Evolutionary conservation across 64 coral and sea anemone genomes (phyloP).

Genomic region (Porites lutea): DNA sequence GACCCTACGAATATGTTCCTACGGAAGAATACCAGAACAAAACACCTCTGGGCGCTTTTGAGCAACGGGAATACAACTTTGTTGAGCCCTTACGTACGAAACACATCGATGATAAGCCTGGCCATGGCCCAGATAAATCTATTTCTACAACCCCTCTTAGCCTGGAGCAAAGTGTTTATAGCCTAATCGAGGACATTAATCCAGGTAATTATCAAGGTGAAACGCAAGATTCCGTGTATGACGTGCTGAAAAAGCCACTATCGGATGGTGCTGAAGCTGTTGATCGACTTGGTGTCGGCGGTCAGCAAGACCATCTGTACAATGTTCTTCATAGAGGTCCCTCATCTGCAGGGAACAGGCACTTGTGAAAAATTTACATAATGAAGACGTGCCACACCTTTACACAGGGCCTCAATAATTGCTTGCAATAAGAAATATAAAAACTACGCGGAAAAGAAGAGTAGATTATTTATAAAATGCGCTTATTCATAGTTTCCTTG

Average conservation of each 20-base stretch:
- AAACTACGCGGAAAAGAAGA: too few relatives aligned
- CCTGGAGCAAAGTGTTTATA: neutral
- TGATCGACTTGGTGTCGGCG: neutral
- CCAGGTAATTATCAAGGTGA: neutral
- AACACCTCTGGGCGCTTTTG: neutral
- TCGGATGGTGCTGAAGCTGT: neutral
- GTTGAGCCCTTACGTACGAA: neutral
- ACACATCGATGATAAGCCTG: too few relatives aligned
- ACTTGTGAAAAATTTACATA: too few relatives aligned
- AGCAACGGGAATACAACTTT: conserved; percentile 9
- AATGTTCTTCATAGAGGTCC: neutral
- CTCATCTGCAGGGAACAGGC: too few relatives aligned
- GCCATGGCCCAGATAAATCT: too few relatives aligned
- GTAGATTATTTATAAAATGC: too few relatives aligned
- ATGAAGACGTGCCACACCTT: too few relatives aligned
- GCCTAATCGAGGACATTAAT: neutral
- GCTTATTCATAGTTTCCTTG: too few relatives aligned
- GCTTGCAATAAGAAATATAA: too few relatives aligned
- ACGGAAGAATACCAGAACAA: neutral
- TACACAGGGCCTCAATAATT: too few relatives aligned
- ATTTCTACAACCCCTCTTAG: neutral
- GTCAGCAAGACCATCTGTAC: neutral
- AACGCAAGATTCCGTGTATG: neutral
- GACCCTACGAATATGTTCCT: neutral
- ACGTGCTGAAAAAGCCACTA: neutral